phyloP scores from a whole-genome alignment of 1,140 invertebrate species.

The Macrocentrus cingulum region DNA sequence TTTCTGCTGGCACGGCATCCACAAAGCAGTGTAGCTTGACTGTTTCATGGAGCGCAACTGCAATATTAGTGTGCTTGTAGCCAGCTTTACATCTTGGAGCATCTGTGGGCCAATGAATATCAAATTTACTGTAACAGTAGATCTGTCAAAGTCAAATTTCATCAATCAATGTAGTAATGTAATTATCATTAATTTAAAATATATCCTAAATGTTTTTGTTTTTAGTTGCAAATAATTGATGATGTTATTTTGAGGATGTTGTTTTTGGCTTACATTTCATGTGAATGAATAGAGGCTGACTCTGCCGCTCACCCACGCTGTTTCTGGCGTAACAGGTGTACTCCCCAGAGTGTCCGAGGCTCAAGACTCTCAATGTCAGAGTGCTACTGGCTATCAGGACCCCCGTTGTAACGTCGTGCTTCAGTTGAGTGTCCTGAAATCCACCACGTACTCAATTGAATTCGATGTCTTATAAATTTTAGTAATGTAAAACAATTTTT shows the following conservation, averaged over 20 bases:
- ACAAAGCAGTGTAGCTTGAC: slow-evolving; percentile 75
- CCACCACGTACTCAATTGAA: background rate
- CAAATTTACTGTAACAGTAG: no score
- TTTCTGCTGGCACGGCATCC: slow-evolving; percentile 72
- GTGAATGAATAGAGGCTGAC: slow-evolving; percentile 65
- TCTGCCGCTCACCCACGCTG: slow-evolving; percentile 69
- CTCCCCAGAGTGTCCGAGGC: slow-evolving; percentile 62
- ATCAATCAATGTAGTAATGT: no score
- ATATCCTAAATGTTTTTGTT: no score
- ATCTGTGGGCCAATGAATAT: slow-evolving; percentile 49
- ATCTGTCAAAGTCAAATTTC: no score
- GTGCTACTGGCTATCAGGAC: slow-evolving; percentile 50
- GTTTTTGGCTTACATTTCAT: slow-evolving; percentile 75
- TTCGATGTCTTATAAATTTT: background rate
- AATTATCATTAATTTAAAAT: no score
- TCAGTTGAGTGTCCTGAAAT: slow-evolving; percentile 38
- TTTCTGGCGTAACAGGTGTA: slow-evolving; percentile 73
- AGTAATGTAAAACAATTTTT: no score
- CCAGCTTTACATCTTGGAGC: slow-evolving; percentile 65
- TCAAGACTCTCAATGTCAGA: slow-evolving; percentile 56
- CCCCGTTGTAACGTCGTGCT: slow-evolving; percentile 40
- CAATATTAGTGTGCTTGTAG: slow-evolving; percentile 62
- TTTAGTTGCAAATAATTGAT: no score
- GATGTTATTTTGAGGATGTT: no score
- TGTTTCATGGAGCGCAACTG: slow-evolving; percentile 64